phyloP scores from a whole-genome alignment of 2,113 vertebrate species.

The Perca flavescens region DNA sequence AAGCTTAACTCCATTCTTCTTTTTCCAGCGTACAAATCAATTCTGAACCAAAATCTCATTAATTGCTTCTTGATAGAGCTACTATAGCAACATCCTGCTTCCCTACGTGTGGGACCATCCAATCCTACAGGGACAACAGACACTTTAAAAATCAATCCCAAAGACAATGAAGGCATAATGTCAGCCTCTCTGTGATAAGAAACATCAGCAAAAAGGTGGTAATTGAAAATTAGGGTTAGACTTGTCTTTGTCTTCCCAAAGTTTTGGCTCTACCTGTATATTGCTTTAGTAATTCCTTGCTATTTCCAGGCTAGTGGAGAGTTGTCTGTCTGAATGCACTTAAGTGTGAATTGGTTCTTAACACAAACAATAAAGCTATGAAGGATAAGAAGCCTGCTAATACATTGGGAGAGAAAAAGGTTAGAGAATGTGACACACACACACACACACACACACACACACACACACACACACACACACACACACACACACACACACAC shows the following conservation, averaged over 20 bases:
- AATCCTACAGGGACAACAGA: constrained; percentile 54
- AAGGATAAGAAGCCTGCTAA: neutral
- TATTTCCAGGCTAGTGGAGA: neutral
- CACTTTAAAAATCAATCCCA: constrained; percentile 62
- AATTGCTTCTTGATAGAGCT: constrained; percentile 67
- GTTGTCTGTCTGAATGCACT: neutral
- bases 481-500: no score
- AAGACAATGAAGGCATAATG: constrained; percentile 65
- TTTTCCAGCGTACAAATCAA: constrained; percentile 62
- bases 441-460: no score
- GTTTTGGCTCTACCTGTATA: constrained; percentile 30
- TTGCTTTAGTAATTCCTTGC: constrained; percentile 13
- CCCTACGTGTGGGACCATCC: constrained; percentile 44
- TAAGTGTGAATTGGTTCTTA: constrained; percentile 12
- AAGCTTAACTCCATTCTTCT: constrained; percentile 50
- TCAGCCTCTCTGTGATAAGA: constrained; percentile 56
- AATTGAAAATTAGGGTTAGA: constrained; percentile 60
- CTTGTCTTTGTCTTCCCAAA: constrained; percentile 30
- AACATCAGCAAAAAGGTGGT: constrained; percentile 65
- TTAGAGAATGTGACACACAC: neutral
- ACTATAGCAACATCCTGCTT: constrained; percentile 56
- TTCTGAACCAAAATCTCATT: constrained; percentile 72
- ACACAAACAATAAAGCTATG: neutral
- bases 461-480: no score
- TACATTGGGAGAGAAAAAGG: neutral